Percentiles rank a stretch among this genome's conserved stretches.
These are phyloP conservation scores for Monodelphis domestica DNA, from an alignment of 2,797 vertebrate species.

Conservation along the genomic window DNA sequence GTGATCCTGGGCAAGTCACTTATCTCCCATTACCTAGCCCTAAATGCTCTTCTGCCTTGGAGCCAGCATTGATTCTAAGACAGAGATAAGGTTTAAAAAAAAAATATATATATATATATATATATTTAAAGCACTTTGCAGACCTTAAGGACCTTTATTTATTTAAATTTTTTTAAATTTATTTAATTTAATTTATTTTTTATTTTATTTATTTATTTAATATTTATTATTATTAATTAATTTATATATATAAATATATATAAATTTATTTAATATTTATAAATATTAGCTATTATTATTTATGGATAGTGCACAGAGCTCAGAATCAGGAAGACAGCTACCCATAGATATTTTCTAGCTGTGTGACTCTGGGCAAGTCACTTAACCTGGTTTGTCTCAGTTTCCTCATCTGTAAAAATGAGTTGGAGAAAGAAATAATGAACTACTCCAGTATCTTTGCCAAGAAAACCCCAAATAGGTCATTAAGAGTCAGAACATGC, in stretches of 20 bases:
- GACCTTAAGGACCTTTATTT: background rate
- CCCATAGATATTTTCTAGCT: background rate
- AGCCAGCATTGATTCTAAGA: too few relatives aligned
- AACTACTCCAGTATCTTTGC: background rate
- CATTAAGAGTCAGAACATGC: background rate
- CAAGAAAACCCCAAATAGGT: background rate
- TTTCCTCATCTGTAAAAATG: background rate
- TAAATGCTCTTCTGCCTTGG: too few relatives aligned
- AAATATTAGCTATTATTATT: background rate
- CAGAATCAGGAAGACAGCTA: background rate
- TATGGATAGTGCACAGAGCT: background rate
- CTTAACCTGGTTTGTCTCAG: background rate
- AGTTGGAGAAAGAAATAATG: background rate
- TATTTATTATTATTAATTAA: too few relatives aligned
- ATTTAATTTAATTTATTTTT: too few relatives aligned
- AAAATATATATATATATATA: too few relatives aligned
- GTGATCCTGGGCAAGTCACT: too few relatives aligned
- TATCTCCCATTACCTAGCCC: too few relatives aligned
- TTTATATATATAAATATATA: too few relatives aligned
- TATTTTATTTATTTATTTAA: too few relatives aligned
- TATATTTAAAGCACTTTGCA: background rate
- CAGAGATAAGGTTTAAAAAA: too few relatives aligned
- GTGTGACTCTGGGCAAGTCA: background rate
- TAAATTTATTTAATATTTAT: too few relatives aligned
- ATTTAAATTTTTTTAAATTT: too few relatives aligned